Conservation (phyloP, 2,797 vertebrate species). For the Aphelocoma californica region DNA sequence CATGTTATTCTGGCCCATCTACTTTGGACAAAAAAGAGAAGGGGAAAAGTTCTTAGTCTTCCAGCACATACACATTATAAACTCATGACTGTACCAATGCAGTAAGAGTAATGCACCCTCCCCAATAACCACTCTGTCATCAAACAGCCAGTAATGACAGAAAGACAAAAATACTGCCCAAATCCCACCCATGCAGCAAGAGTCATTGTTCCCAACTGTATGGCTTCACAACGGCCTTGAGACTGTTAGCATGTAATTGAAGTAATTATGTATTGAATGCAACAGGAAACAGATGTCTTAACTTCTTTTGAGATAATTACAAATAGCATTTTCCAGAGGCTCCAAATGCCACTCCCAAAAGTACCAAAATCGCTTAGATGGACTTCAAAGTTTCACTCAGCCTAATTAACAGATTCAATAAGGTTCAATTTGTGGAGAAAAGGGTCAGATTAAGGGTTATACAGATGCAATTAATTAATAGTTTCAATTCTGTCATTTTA, state of each 20-base stretch:
- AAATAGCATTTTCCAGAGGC: background rate
- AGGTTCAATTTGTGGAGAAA: background rate
- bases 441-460: background rate
- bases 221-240: background rate
- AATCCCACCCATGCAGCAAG: background rate
- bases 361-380: background rate
- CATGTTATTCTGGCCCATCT: background rate
- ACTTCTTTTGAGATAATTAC: background rate
- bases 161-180: background rate
- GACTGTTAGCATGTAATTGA: constrained; percentile 23
- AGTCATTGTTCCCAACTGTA: constrained; percentile 16
- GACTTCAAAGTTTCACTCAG: background rate
- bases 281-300: constrained; percentile 50
- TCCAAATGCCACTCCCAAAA: background rate
- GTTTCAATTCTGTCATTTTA: background rate
- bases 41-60: background rate
- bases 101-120: background rate
- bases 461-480: background rate
- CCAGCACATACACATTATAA: background rate
- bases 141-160: constrained; percentile 16
- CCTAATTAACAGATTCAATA: background rate
- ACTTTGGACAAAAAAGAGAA: too few relatives aligned
- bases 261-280: constrained; percentile 34
- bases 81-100: background rate
- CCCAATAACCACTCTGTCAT: constrained; percentile 1